Conservation (phyloP, 2,797 vertebrate genomes). For the Tokudaia tokunoshimensis region DNA sequence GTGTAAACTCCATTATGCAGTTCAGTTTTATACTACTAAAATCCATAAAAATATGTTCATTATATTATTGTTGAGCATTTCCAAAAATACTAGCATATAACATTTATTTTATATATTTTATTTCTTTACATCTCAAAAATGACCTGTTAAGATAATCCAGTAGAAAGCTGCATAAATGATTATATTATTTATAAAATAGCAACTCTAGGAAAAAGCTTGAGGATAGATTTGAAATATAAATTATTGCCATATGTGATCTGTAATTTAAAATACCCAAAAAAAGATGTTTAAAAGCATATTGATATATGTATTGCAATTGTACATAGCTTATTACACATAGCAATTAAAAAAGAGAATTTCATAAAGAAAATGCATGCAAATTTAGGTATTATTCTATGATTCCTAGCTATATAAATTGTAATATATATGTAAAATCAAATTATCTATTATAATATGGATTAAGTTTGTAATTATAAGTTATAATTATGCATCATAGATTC, state of each 20-base stretch:
- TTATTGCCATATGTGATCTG: background rate
- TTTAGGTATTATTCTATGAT: background rate
- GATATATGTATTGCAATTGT: background rate
- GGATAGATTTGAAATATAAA: background rate
- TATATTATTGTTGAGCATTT: background rate
- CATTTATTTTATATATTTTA: background rate
- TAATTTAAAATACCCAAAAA: constrained; percentile 4
- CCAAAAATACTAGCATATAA: background rate
- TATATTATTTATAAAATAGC: background rate
- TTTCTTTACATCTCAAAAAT: background rate
- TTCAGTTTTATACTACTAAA: constrained; percentile 13
- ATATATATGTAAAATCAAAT: background rate
- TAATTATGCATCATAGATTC: background rate
- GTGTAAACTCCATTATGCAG: background rate
- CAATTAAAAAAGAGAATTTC: background rate
- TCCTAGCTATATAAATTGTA: background rate
- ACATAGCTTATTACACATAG: background rate
- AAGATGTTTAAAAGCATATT: background rate
- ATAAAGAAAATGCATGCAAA: background rate
- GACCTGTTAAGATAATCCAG: background rate
- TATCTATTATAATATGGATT: background rate
- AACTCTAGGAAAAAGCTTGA: background rate
- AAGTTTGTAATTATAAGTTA: background rate
- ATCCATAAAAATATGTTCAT: background rate
- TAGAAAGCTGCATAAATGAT: background rate